Evolutionary conservation across 2,888 invertebrate genomes (phyloP).

Genomic region (Athrips mouffetella): DNA sequence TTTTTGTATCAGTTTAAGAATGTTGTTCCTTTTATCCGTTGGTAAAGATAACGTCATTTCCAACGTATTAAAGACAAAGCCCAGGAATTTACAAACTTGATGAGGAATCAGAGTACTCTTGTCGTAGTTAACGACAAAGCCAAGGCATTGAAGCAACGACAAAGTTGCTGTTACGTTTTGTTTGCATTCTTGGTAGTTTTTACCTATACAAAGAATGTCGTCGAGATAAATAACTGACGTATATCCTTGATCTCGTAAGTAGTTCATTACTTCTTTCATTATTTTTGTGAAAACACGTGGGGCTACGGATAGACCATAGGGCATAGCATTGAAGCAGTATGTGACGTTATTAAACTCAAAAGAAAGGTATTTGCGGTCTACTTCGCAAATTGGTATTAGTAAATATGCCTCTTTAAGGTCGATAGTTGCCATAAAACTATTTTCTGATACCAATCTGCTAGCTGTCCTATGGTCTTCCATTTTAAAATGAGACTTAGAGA

Average conservation of each 20-base stretch:
- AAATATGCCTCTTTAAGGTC: slow-evolving; percentile 13
- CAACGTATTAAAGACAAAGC: slow-evolving; percentile 17
- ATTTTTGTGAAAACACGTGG: slow-evolving; percentile 2
- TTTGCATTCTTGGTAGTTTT: slow-evolving; percentile 15
- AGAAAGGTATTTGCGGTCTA: not conserved
- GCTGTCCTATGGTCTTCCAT: slow-evolving; percentile 14
- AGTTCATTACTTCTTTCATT: not conserved
- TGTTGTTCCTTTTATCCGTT: slow-evolving; percentile 18
- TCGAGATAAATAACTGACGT: slow-evolving; percentile 18
- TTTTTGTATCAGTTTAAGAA: slow-evolving; percentile 12
- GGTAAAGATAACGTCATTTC: slow-evolving; percentile 16
- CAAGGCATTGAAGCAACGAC: slow-evolving; percentile 16
- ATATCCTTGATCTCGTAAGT: slow-evolving; percentile 5
- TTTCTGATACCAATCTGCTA: not conserved
- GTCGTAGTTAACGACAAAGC: slow-evolving; percentile 22
- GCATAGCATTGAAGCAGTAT: not conserved
- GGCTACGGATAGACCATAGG: not conserved
- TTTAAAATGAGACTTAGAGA: slow-evolving; percentile 30
- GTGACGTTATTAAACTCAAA: not conserved
- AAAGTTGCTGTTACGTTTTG: slow-evolving; percentile 17
- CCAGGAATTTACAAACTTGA: slow-evolving; percentile 19
- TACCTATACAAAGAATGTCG: slow-evolving; percentile 17
- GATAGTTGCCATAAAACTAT: slow-evolving; percentile 1
- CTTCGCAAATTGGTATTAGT: not conserved
- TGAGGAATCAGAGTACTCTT: slow-evolving; percentile 17